phyloP scores from a whole-genome alignment of 1,140 invertebrate genomes.

The Drosophila biarmipes region DNA sequence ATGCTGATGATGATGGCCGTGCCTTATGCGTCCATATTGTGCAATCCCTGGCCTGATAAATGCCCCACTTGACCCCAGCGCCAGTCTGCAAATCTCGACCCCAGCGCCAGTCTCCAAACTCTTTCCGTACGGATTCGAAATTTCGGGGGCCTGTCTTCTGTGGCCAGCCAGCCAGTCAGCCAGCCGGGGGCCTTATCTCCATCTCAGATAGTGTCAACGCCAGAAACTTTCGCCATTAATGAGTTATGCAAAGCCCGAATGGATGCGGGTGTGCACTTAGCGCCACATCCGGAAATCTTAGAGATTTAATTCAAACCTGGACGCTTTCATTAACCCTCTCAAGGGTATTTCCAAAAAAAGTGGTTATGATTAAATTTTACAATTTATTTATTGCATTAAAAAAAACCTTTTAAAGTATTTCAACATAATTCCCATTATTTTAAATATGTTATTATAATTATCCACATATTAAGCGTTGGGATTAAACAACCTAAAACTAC shows the following conservation, averaged over 20 bases:
- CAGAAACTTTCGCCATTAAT: slow-evolving; percentile 55
- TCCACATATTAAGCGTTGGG: too few species aligned
- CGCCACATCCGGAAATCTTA: slow-evolving; percentile 44
- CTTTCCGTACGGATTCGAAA: not conserved
- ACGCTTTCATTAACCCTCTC: slow-evolving; percentile 15
- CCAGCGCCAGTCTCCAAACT: not conserved
- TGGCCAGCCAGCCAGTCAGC: slow-evolving; percentile 12
- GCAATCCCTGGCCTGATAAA: slow-evolving; percentile 39
- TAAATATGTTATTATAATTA: too few species aligned
- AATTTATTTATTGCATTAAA: too few species aligned
- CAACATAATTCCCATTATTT: too few species aligned
- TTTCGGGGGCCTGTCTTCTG: slow-evolving; percentile 13
- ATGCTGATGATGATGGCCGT: slow-evolving; percentile 29
- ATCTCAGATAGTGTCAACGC: slow-evolving; percentile 36
- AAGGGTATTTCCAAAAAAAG: not conserved
- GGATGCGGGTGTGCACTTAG: slow-evolving; percentile 32
- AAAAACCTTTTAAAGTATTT: too few species aligned
- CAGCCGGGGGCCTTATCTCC: slow-evolving; percentile 17
- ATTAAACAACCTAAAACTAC: too few species aligned
- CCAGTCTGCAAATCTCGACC: slow-evolving; percentile 20
- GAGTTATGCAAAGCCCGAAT: slow-evolving; percentile 33
- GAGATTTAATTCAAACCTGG: slow-evolving; percentile 44
- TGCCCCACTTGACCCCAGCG: slow-evolving; percentile 26
- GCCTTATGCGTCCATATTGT: slow-evolving; percentile 43
- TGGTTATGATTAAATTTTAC: too few species aligned